A percentile compares a stretch with the other conserved stretches of the same genome.
These are phyloP conservation scores for Pseudopipra pipra DNA, from an alignment of 2,113 vertebrate genomes.

Conservation along the genomic window DNA sequence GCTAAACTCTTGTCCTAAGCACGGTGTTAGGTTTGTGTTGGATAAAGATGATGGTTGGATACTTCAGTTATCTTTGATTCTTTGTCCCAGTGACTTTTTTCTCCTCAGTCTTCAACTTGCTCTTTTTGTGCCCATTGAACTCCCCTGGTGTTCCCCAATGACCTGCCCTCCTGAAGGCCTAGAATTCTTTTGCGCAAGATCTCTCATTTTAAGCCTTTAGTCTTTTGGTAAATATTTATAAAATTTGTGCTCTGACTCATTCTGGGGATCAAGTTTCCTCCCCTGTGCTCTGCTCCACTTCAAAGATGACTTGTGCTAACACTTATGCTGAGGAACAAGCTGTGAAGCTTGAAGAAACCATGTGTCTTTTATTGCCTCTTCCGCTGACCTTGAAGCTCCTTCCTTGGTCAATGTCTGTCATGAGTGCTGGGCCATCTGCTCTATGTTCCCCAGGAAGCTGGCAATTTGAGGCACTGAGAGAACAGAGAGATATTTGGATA, in stretches of 20 bases:
- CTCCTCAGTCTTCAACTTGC: not conserved
- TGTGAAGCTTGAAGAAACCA: conserved; percentile 33
- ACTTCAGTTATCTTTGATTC: not conserved
- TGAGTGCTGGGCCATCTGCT: conserved; percentile 25
- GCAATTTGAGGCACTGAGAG: not conserved
- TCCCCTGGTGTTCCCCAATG: not conserved
- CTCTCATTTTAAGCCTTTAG: not conserved
- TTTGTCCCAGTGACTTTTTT: not conserved
- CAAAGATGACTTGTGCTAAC: not conserved
- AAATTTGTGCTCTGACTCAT: not conserved
- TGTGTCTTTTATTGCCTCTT: conserved; percentile 14
- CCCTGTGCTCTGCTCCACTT: not conserved
- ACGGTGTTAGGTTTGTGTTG: not conserved
- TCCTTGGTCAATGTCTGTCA: not conserved
- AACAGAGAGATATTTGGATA: not conserved
- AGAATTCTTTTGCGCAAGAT: not conserved
- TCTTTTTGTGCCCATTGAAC: not conserved
- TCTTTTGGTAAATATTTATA: not conserved
- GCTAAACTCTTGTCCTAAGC: not conserved
- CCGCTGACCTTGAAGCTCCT: conserved; percentile 19
- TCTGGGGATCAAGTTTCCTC: not conserved
- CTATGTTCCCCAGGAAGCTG: not conserved
- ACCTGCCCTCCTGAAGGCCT: not conserved
- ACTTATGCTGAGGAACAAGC: not conserved
- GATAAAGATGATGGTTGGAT: not conserved